phyloP scores from a whole-genome alignment of 1,140 invertebrate species.

The Cydia fagiglandana region DNA sequence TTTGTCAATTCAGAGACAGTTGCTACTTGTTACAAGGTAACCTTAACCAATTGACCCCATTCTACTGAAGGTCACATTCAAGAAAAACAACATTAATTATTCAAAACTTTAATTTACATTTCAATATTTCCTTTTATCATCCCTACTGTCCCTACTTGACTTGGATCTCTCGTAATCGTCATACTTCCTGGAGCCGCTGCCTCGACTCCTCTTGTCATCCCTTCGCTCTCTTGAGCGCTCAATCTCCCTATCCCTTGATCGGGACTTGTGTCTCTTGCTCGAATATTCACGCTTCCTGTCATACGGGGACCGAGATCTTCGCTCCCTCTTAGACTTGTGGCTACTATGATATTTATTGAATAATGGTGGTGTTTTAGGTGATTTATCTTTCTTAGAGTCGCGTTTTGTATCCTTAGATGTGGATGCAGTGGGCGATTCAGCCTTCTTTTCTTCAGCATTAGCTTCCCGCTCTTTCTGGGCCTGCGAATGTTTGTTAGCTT shows the following conservation, averaged over 20 bases:
- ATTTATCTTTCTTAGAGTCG: conserved; percentile 71
- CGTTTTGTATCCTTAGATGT: conserved; percentile 67
- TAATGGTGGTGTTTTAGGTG: conserved; percentile 70
- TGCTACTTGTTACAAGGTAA: not conserved
- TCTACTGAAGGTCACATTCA: not conserved
- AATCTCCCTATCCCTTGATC: conserved; percentile 66
- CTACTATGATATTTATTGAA: conserved; percentile 73
- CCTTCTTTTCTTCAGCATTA: conserved; percentile 67
- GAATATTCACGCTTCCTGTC: conserved; percentile 74
- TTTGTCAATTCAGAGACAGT: no score
- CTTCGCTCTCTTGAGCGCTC: conserved; percentile 66
- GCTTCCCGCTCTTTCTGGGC: conserved; percentile 64
- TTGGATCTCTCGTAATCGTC: conserved; percentile 76
- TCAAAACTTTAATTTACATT: conserved; percentile 21
- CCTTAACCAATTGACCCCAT: conserved; percentile 1
- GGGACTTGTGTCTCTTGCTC: conserved; percentile 71
- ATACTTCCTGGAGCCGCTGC: conserved; percentile 67
- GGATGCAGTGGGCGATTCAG: conserved; percentile 63
- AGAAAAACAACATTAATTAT: not conserved
- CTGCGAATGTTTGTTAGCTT: conserved; percentile 73
- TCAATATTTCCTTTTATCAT: conserved; percentile 77
- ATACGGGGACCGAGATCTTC: conserved; percentile 74
- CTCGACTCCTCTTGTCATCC: conserved; percentile 63
- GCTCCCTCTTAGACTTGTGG: conserved; percentile 73
- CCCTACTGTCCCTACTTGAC: conserved; percentile 66